phyloP scores from a whole-genome alignment of 2,797 vertebrate genomes.

The Bovichtus diacanthus region DNA sequence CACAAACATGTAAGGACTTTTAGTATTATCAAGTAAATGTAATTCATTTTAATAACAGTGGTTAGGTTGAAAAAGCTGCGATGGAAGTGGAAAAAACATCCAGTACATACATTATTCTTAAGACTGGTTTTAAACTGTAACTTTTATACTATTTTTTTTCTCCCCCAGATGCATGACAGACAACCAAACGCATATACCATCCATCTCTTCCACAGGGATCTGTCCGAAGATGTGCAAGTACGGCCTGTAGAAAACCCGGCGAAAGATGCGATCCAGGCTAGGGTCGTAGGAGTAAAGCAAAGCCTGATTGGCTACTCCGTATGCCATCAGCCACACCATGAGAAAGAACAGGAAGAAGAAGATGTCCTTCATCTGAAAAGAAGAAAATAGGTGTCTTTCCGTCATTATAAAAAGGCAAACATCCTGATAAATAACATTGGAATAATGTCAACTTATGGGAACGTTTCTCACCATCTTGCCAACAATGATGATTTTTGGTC shows the following conservation, averaged over 20 bases:
- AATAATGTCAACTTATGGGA: neutral
- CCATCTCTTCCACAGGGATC: constrained; percentile 91
- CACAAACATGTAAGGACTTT: neutral
- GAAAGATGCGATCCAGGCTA: constrained; percentile 83
- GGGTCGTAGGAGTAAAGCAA: constrained; percentile 88
- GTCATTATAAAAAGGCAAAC: neutral
- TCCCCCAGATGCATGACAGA: neutral
- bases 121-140: neutral
- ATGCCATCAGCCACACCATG: constrained; percentile 91
- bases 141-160: neutral
- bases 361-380: constrained; percentile 90
- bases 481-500: constrained; percentile 94
- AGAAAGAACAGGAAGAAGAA: constrained; percentile 97
- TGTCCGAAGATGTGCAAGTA: constrained; percentile 95
- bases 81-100: neutral
- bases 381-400: neutral
- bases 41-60: neutral
- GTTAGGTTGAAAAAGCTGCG: neutral
- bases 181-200: constrained; percentile 79
- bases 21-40: neutral
- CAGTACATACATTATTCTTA: neutral
- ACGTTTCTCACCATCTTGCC: constrained; percentile 90
- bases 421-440: too few species aligned
- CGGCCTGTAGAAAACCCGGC: constrained; percentile 91
- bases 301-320: constrained; percentile 93